Evolutionary conservation across 2,113 vertebrate species (phyloP).

Genomic region (Psammodynastes pulverulentus): DNA sequence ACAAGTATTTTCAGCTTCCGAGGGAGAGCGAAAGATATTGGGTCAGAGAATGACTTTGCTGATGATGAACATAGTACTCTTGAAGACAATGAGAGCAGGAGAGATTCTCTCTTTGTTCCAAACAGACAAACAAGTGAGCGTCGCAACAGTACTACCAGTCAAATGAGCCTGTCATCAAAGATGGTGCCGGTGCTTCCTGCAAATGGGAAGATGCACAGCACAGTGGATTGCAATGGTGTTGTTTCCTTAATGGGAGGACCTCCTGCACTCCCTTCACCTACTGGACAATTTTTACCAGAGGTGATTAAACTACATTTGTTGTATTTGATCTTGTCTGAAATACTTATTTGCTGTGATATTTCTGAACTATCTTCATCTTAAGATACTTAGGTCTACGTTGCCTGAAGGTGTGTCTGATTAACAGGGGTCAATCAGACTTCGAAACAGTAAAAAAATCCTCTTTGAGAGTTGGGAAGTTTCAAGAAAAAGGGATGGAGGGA

Average conservation of each 20-base stretch:
- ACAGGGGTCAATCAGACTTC: neutral
- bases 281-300: slow-evolving; percentile 80
- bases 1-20: slow-evolving; percentile 92
- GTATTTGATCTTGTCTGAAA: neutral
- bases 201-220: slow-evolving; percentile 87
- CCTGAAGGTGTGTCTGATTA: neutral
- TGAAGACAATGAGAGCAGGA: slow-evolving; percentile 86
- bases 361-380: slow-evolving; percentile 15
- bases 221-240: slow-evolving; percentile 91
- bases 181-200: slow-evolving; percentile 75
- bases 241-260: slow-evolving; percentile 85
- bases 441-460: neutral
- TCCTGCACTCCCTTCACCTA: slow-evolving; percentile 82
- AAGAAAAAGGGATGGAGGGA: neutral
- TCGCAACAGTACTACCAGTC: slow-evolving; percentile 85
- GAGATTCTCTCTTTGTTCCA: slow-evolving; percentile 87
- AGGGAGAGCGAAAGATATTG: slow-evolving; percentile 77
- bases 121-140: slow-evolving; percentile 75
- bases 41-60: slow-evolving; percentile 93
- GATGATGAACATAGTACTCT: slow-evolving; percentile 94
- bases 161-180: slow-evolving; percentile 83
- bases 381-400: neutral
- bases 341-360: neutral
- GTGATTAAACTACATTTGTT: slow-evolving; percentile 71
- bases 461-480: neutral